Evolutionary conservation across 2,113 vertebrate species (phyloP).

Genomic region (Phoxinus phoxinus): DNA sequence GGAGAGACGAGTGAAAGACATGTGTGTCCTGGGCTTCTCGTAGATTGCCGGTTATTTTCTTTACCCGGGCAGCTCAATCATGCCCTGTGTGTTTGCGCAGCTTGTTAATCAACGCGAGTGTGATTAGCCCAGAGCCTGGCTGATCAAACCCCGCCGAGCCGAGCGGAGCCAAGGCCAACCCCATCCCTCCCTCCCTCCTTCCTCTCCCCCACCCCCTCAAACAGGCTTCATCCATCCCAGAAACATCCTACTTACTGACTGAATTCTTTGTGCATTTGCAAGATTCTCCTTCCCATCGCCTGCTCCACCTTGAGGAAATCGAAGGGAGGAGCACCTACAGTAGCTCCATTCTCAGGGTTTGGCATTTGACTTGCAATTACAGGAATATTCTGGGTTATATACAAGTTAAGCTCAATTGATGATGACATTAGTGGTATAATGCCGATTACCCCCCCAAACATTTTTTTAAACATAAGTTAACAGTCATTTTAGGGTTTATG

Average conservation of each 20-base stretch:
- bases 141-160: conserved; percentile 59
- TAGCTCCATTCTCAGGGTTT: neutral
- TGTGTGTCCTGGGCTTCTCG: conserved; percentile 54
- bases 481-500: no score
- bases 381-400: neutral
- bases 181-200: neutral
- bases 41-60: conserved; percentile 64
- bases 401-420: neutral
- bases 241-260: conserved; percentile 23
- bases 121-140: conserved; percentile 61
- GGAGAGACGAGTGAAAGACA: conserved; percentile 34
- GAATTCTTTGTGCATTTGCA: conserved; percentile 4
- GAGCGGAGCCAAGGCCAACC: conserved; percentile 53
- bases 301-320: conserved; percentile 43
- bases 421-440: neutral
- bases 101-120: conserved; percentile 66
- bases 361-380: neutral
- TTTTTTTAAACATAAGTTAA: no score
- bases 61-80: conserved; percentile 64
- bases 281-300: neutral
- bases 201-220: neutral
- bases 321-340: neutral
- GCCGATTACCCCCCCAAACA: no score
- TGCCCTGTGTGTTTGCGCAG: conserved; percentile 62
- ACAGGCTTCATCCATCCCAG: conserved; percentile 32